Conservation (phyloP, 2,888 invertebrate genomes). For the Melieria omissa region DNA sequence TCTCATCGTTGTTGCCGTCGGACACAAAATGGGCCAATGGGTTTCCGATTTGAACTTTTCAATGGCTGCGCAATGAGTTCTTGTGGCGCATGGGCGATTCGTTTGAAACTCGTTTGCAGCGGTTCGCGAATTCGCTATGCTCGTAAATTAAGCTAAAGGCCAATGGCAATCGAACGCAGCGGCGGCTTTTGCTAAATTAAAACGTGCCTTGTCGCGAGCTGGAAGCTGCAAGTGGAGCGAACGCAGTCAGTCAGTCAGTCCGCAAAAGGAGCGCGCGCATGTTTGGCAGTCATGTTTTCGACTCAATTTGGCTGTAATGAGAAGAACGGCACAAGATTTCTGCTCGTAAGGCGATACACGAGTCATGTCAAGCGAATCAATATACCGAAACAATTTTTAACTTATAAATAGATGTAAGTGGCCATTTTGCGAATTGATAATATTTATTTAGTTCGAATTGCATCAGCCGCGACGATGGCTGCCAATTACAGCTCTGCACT, state of each 20-base stretch:
- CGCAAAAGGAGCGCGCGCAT: no score
- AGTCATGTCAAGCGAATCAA: no score
- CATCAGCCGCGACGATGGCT: no score
- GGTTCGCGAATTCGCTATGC: not conserved
- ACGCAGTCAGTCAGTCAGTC: slow-evolving; percentile 14
- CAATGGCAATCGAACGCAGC: slow-evolving; percentile 25
- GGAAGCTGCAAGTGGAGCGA: not conserved
- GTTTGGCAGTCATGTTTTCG: no score
- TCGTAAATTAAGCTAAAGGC: slow-evolving; percentile 23
- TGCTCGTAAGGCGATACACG: no score
- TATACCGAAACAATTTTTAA: no score
- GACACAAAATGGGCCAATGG: not conserved
- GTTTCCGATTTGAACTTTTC: not conserved
- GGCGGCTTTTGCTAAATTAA: not conserved
- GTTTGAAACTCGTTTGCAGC: not conserved
- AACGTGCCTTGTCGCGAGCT: slow-evolving; percentile 19
- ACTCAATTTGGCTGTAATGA: no score
- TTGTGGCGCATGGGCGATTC: slow-evolving; percentile 13
- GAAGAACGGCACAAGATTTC: no score
- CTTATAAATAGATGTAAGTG: no score
- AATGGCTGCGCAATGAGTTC: slow-evolving; percentile 2
- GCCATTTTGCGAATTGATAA: no score
- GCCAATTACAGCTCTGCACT: no score
- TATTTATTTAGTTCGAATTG: no score
- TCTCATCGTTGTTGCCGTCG: slow-evolving; percentile 6